Conservation (phyloP, 2,797 vertebrate species). For the Pyrocephalus nanus region DNA sequence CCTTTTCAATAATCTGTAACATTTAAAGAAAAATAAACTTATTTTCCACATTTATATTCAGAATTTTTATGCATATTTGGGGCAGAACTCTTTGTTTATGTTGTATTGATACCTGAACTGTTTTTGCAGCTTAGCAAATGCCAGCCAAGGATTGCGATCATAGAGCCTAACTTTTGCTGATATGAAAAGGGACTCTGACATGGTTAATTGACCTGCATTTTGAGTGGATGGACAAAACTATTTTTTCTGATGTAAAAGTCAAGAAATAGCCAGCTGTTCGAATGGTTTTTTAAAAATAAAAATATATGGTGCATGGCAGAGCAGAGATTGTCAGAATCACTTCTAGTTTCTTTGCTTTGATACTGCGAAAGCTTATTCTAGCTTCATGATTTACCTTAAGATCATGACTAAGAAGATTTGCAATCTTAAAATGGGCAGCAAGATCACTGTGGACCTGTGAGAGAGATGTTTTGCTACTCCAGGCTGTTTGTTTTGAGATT, state of each 20-base stretch:
- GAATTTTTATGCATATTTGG: neutral
- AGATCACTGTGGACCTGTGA: neutral
- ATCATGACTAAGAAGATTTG: neutral
- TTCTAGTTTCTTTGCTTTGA: neutral
- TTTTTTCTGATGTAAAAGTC: neutral
- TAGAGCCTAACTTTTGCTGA: neutral
- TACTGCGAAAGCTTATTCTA: neutral
- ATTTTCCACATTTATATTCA: neutral
- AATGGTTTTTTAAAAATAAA: neutral
- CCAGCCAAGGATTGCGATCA: neutral
- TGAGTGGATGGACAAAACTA: neutral
- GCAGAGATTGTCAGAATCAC: neutral
- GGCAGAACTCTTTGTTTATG: neutral
- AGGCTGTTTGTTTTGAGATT: neutral
- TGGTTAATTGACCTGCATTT: neutral
- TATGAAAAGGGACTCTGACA: neutral
- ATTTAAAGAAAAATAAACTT: neutral
- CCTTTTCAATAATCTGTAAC: neutral
- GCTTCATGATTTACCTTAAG: neutral
- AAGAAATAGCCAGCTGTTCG: neutral
- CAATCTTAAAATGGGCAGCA: neutral
- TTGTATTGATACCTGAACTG: neutral
- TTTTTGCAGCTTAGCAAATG: neutral
- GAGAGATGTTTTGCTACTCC: neutral
- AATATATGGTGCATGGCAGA: neutral